A percentile compares a stretch with the other conserved stretches of the same genome.
Evolutionary conservation across 2,113 vertebrate genomes (phyloP).

Genomic region (Strigops habroptila): DNA sequence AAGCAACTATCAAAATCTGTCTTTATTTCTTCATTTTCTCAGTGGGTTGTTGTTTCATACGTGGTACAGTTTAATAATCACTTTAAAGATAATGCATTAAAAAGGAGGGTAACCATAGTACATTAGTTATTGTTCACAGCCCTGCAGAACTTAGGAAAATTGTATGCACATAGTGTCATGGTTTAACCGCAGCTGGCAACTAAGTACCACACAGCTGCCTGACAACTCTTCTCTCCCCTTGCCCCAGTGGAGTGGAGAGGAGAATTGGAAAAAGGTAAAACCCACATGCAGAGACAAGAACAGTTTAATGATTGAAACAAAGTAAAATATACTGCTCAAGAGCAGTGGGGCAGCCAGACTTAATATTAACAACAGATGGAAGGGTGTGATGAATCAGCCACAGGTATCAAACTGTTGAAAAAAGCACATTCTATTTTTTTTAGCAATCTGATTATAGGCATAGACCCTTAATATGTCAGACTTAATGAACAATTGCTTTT

Average conservation of each 20-base stretch:
- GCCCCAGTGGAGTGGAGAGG: not conserved
- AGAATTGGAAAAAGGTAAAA: not conserved
- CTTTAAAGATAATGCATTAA: not conserved
- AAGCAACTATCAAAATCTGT: not conserved
- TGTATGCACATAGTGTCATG: not conserved
- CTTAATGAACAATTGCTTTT: not conserved
- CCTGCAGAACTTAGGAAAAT: not conserved
- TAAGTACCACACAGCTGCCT: not conserved
- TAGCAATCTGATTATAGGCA: not conserved
- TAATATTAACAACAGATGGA: not conserved
- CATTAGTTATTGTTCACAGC: not conserved
- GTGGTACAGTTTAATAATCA: not conserved
- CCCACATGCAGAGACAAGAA: not conserved
- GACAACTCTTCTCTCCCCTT: not conserved
- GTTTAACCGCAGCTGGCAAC: not conserved
- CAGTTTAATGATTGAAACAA: not conserved
- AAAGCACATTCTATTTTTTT: not conserved
- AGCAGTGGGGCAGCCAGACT: not conserved
- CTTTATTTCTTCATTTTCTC: not conserved
- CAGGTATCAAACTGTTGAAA: conserved; percentile 1
- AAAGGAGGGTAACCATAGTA: not conserved
- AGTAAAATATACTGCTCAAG: not conserved
- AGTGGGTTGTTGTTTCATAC: not conserved
- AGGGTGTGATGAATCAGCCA: not conserved
- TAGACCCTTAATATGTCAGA: not conserved